Evolutionary conservation across 2,888 invertebrate genomes (phyloP).

Genomic region (Drosophila borborema): DNA sequence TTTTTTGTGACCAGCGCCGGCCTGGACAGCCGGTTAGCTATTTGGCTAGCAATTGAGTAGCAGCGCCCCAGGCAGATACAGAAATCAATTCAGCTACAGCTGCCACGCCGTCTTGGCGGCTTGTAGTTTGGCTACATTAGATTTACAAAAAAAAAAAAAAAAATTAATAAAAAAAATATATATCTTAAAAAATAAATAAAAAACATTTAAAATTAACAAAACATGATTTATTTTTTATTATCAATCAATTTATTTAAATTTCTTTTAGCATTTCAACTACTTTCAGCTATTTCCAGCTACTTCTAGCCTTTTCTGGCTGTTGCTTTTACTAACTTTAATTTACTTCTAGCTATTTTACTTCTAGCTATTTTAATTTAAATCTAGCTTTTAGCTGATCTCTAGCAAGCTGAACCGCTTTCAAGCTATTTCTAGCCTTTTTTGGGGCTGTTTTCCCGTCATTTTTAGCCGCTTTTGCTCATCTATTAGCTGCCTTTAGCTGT

Average conservation of each 20-base stretch:
- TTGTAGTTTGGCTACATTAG: constrained; percentile 51
- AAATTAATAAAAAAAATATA: not conserved
- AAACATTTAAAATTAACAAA: constrained; percentile 25
- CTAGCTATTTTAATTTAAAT: not conserved
- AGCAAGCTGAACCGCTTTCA: not conserved
- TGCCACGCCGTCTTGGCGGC: constrained; percentile 39
- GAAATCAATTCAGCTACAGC: constrained; percentile 1
- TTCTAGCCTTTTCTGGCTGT: not conserved
- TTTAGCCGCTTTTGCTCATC: constrained; percentile 17
- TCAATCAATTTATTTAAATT: not conserved
- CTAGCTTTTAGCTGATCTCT: not conserved
- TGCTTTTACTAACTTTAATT: not conserved
- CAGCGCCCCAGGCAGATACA: constrained; percentile 15
- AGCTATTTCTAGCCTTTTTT: not conserved
- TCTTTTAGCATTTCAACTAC: not conserved
- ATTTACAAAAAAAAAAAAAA: not conserved
- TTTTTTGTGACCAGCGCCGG: constrained; percentile 51
- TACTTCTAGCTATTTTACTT: not conserved
- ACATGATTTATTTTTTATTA: not conserved
- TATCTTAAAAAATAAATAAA: not conserved
- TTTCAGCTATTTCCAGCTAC: not conserved
- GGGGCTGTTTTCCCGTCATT: not conserved
- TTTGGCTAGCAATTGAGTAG: constrained; percentile 25
- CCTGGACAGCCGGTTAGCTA: constrained; percentile 68
- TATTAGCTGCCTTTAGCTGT: constrained; percentile 47